These are phyloP conservation scores for Falco concolor DNA, from an alignment of 2,797 vertebrate species.

Conservation along the genomic window DNA sequence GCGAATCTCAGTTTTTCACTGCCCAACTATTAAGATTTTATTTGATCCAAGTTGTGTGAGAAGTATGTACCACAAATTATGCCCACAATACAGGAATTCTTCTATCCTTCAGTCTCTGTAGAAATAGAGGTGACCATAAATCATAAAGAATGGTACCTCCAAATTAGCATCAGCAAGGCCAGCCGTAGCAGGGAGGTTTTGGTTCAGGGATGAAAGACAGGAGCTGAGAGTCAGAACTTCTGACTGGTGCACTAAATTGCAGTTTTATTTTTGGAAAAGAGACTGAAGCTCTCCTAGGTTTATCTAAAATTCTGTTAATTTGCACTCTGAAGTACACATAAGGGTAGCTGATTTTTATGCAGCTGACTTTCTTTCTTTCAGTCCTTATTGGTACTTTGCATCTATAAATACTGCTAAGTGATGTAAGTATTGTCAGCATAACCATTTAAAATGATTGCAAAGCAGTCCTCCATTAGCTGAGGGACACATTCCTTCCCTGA, in stretches of 20 bases:
- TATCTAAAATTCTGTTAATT: not conserved
- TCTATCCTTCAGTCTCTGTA: not conserved
- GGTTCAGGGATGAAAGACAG: not conserved
- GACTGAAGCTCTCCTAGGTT: not conserved
- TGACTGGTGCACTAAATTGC: not conserved
- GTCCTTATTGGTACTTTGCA: not conserved
- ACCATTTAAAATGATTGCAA: not conserved
- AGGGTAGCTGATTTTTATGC: not conserved
- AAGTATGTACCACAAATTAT: not conserved
- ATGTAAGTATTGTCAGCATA: not conserved
- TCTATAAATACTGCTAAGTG: not conserved
- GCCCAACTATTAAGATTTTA: not conserved
- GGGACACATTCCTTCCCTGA: not conserved
- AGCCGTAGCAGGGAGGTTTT: not conserved
- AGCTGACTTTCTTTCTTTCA: not conserved
- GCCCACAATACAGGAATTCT: not conserved
- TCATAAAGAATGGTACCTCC: not conserved
- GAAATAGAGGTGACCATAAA: not conserved
- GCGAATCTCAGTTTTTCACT: not conserved
- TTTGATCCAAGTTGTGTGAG: not conserved
- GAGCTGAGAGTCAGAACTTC: not conserved
- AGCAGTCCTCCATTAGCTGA: not conserved
- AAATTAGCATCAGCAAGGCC: not conserved
- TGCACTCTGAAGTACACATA: not conserved
- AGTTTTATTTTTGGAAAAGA: not conserved